Percentiles rank a stretch among this genome's conserved stretches.
Evolutionary conservation across 2,797 vertebrate species (phyloP).

Genomic region (Halcyon badia): DNA sequence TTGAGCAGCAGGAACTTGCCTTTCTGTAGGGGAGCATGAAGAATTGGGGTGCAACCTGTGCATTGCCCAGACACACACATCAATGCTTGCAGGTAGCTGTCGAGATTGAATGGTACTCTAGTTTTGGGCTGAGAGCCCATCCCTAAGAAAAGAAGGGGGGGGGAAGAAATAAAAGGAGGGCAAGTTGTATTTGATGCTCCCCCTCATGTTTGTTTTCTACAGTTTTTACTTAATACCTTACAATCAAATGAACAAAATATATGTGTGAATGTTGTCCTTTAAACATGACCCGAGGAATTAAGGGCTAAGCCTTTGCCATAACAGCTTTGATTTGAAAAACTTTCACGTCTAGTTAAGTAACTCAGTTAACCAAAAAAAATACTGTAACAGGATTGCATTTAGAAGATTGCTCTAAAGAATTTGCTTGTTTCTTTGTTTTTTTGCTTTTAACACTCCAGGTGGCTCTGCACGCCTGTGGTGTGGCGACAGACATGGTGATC

Average conservation of each 20-base stretch:
- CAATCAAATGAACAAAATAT: background rate
- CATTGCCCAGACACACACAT: background rate
- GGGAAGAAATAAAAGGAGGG: background rate
- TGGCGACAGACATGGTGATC: slow-evolving; percentile 98
- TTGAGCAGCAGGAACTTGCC: background rate
- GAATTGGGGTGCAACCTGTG: background rate
- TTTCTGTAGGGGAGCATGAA: background rate
- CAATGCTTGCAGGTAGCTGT: background rate
- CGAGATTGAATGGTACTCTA: background rate
- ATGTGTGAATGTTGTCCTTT: background rate
- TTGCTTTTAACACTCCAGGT: slow-evolving; percentile 81
- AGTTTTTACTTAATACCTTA: background rate
- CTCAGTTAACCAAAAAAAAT: background rate
- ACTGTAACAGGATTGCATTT: background rate
- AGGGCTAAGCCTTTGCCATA: background rate
- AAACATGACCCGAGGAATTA: background rate
- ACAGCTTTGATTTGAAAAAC: background rate
- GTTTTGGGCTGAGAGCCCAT: background rate
- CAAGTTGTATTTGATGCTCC: background rate
- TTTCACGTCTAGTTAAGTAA: background rate
- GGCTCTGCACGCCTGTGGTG: slow-evolving; percentile 94
- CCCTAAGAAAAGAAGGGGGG: background rate
- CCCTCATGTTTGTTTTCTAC: background rate
- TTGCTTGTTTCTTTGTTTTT: background rate
- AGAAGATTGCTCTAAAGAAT: background rate